phyloP scores from a whole-genome alignment of 2,113 vertebrate genomes.

The Delphinus delphis region DNA sequence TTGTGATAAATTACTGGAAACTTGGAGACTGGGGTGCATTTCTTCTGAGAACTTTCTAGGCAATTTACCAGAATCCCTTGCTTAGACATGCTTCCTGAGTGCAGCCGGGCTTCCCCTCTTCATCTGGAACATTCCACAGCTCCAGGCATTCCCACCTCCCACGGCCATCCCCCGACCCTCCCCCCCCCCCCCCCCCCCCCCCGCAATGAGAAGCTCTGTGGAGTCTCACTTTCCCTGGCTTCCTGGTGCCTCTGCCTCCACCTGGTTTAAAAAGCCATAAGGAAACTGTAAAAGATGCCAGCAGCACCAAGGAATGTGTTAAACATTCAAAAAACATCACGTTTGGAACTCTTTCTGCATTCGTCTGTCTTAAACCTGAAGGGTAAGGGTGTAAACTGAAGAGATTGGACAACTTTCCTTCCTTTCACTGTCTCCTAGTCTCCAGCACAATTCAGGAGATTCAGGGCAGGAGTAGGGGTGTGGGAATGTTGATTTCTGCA shows the following conservation, averaged over 20 bases:
- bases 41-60: not conserved
- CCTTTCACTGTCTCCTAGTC: not conserved
- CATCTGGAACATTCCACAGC: not conserved
- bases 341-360: not conserved
- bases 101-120: not conserved
- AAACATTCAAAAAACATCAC: not conserved
- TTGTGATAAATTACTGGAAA: not conserved
- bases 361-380: not conserved
- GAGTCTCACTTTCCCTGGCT: no score
- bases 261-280: not conserved
- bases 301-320: not conserved
- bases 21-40: not conserved
- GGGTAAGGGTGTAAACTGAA: not conserved
- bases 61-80: not conserved
- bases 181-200: not conserved
- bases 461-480: no score
- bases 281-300: not conserved
- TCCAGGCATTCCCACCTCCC: not conserved
- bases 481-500: not conserved
- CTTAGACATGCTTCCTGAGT: not conserved
- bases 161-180: no score
- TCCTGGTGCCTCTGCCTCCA: not conserved
- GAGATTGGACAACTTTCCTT: not conserved
- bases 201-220: not conserved
- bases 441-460: not conserved